Evolutionary conservation across 2,888 invertebrate genomes (phyloP), one percentile per base, ranked within the genome.

Genomic region (Cryptocephalus primarius): DNA sequence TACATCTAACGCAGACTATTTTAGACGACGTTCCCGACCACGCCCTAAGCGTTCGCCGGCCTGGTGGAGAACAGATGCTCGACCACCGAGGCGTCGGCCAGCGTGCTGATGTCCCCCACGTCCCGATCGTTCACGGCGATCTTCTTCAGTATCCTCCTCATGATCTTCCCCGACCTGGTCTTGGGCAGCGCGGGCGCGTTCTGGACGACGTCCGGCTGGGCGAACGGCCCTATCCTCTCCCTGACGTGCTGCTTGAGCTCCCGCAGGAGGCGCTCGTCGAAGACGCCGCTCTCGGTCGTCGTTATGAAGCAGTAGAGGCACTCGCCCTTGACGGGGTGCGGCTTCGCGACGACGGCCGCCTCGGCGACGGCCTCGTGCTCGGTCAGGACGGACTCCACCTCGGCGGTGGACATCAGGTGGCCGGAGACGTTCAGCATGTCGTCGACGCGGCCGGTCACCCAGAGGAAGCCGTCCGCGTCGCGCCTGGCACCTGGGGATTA

Each of bases 351-450:
- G 0, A 94, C 97, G 0, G 99, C 99, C 0, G 96, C 90, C 70
- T 99, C 99, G 0, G 94, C 82, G 0, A 99, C 88, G 9, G 76
- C 74, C 0, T 73, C 70, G 64, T 90, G 87, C 65, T 87, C 87
- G 0, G 86, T 80, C 11, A 90, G 74, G 14, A 88, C 85, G 10
- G 86, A 82, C 68, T 90, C 89, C 0, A 89, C 87, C 74, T 99
- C 95, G 0, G 97, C 89, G 0, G 97, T 99, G 50, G 94, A 94
- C 82, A 99, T 87, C 45, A 99, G 75, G 71, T 99, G 97, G 0
- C 97, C 99, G 2, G 94, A 95, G 8, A 99, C 96, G 70, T 99
- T 99, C 56, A 99, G 75, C 92, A 99, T 95, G 69, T 99, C 99
- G 68, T 99, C 97, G 36, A 96, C 89, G 48, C 96, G 83, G 0